phyloP scores from a whole-genome alignment of 2,797 vertebrate species.

The Phoebastria nigripes region DNA sequence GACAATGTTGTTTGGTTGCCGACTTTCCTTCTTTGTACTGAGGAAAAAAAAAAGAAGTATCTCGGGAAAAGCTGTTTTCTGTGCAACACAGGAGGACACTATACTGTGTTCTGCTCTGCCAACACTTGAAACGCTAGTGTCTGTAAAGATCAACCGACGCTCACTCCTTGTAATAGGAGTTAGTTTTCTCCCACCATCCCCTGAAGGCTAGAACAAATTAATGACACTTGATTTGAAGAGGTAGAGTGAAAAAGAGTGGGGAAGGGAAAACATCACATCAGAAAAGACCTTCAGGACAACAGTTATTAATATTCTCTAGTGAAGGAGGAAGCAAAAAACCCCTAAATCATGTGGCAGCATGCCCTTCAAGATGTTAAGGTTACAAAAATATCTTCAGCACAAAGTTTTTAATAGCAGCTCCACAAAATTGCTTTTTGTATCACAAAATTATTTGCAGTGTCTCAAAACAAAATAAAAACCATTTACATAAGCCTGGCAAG shows the following conservation, averaged over 20 bases:
- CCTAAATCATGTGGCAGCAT: not conserved
- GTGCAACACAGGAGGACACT: not conserved
- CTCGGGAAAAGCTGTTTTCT: not conserved
- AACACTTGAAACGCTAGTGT: not conserved
- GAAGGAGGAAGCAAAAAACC: not conserved
- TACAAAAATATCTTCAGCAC: not conserved
- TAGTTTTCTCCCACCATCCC: not conserved
- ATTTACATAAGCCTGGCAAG: not conserved
- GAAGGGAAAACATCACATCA: not conserved
- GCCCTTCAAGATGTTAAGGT: not conserved
- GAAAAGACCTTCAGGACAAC: not conserved
- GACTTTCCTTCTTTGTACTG: not conserved
- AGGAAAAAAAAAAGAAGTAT: not conserved
- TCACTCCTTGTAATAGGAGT: not conserved
- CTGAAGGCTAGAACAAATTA: constrained; percentile 29
- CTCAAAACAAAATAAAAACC: not conserved
- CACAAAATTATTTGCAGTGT: not conserved
- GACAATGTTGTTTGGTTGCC: not conserved
- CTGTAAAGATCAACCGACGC: constrained; percentile 10
- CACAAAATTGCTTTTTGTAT: not conserved
- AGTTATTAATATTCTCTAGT: not conserved
- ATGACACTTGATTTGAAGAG: constrained; percentile 7
- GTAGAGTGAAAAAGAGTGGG: not conserved
- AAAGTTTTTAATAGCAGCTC: not conserved
- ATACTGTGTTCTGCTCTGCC: not conserved